Base-by-base conservation (phyloP, 2,113 vertebrate genomes). In the Gorsachius goisagi region DNA sequence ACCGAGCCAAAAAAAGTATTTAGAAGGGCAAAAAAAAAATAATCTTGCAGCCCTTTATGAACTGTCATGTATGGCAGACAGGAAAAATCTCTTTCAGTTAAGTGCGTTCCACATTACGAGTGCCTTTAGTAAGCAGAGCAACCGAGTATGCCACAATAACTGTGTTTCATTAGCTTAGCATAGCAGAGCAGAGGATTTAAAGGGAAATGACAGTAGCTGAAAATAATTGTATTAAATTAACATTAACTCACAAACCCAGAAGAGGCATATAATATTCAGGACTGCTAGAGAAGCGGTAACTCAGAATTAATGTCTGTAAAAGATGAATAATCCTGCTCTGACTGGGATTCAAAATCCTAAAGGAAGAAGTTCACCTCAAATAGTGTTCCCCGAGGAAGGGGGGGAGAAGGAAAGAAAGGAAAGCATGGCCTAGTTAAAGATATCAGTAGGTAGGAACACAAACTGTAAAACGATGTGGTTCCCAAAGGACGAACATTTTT, bases 191-290 rank as follows among this genome's bases (percentile, higher is more conserved):
- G 9, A 85, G 80, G 45, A 85, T 79, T 93, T 91, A 96, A 95
- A 94, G 80, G 45, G 53, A 92, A 91, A 90, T 95, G 73, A 82
- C 86, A 93, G 92, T 63, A 66, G 71, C 66, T 87, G 86, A 95
- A 95, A 95, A 92, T 91, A 95, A 95, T 75, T 91, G 89, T 66
- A 79, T 89, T 97, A 93, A 89, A 95, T 89, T 94, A 90, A 87
- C 77, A 72, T 94, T 95, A 95, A 88, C 80, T 90, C 89, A 92
- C 90, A 96, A 94, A 92, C 86, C 76, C 90, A 93, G 88, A 90
- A 93, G 69, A 81, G 11, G 44, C 44, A 85, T 75, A 60, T 56
- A 95, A 90, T 81, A 96, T 82, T 60, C 41, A 82, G 86, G 74
- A 93, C 22, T 33, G 60, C 73, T 68, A 68, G n/a, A 73, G 74